Evolutionary conservation across 2,113 vertebrate genomes (phyloP).

Genomic region (Trogon melanurus): DNA sequence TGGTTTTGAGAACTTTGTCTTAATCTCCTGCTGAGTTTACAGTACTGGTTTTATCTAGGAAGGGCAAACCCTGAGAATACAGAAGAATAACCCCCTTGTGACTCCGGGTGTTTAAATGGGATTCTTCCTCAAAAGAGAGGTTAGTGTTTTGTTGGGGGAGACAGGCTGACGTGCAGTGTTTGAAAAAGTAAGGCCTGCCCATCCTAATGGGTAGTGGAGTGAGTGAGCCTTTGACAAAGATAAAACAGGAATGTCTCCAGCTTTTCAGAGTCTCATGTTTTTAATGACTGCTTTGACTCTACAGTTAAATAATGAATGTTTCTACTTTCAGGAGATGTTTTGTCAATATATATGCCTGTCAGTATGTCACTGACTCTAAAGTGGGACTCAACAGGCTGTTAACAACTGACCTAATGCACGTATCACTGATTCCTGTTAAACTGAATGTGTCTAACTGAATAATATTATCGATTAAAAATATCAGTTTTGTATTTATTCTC

Average conservation of each 20-base stretch:
- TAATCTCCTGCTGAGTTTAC: conserved; percentile 59
- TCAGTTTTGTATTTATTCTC: not conserved
- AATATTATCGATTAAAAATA: not conserved
- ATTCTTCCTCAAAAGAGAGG: not conserved
- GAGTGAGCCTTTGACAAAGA: not conserved
- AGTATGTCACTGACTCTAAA: not conserved
- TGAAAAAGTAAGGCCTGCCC: not conserved
- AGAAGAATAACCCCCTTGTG: conserved; percentile 19
- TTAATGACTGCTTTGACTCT: not conserved
- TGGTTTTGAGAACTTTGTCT: conserved; percentile 27
- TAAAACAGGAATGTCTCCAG: not conserved
- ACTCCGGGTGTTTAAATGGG: not conserved
- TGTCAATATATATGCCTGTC: not conserved
- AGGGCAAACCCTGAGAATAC: conserved; percentile 14
- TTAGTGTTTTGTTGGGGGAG: not conserved
- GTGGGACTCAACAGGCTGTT: not conserved
- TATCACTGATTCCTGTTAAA: not conserved
- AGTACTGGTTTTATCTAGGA: conserved; percentile 41
- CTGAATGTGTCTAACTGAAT: not conserved
- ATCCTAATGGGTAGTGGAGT: not conserved
- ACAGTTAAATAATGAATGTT: not conserved
- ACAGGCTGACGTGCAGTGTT: not conserved
- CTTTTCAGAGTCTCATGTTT: not conserved
- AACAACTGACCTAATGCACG: not conserved
- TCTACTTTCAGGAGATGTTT: not conserved